Conservation (phyloP, 2,888 invertebrate species). For the Drosophila dives region DNA sequence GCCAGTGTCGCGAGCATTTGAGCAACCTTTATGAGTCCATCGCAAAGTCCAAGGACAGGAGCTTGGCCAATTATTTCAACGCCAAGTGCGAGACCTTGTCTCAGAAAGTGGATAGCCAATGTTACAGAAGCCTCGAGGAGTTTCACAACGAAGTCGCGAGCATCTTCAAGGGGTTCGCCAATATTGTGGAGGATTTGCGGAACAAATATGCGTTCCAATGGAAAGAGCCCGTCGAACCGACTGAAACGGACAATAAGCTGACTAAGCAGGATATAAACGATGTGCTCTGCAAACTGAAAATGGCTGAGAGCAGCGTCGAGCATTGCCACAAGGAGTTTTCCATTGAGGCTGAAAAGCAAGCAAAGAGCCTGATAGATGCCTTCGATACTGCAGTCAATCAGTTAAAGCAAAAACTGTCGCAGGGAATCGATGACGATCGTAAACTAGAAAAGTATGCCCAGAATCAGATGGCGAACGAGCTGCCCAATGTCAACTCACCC, state of each 20-base stretch:
- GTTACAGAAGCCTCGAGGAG: constrained; percentile 36
- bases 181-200: neutral
- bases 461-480: neutral
- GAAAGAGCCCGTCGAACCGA: neutral
- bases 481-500: neutral
- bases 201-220: neutral
- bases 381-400: neutral
- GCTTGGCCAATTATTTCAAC: constrained; percentile 28
- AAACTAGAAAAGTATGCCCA: neutral
- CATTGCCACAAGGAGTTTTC: neutral
- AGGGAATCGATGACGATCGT: neutral
- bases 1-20: constrained; percentile 30
- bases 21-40: constrained; percentile 14
- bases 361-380: constrained; percentile 1
- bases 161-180: constrained; percentile 35
- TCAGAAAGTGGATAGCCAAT: constrained; percentile 20
- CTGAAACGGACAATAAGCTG: neutral
- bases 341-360: neutral
- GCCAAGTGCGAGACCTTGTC: constrained; percentile 18
- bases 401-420: constrained; percentile 25
- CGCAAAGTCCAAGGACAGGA: constrained; percentile 9
- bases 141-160: constrained; percentile 32
- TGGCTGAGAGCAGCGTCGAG: constrained; percentile 17
- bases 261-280: neutral
- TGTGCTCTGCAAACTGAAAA: neutral